Conservation (phyloP, 2,113 vertebrate genomes). For the Phrynocephalus versicolor region DNA sequence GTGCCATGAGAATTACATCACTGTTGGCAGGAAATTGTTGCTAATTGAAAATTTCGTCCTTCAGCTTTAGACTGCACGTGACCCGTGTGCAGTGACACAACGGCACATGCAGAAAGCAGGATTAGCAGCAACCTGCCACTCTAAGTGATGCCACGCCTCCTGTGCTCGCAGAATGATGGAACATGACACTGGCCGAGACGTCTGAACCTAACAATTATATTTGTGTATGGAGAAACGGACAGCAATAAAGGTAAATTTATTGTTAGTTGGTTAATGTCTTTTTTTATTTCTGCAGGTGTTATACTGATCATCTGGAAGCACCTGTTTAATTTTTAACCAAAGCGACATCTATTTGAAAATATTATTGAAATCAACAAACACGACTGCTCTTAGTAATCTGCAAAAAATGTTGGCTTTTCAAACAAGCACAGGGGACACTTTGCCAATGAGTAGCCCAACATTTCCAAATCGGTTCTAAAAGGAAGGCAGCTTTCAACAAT, state of each 20-base stretch:
- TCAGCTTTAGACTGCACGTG: no score
- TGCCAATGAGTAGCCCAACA: background rate
- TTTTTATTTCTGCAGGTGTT: background rate
- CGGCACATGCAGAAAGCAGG: no score
- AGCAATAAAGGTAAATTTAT: background rate
- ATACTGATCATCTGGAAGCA: background rate
- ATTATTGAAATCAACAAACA: background rate
- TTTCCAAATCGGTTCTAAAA: constrained; percentile 22
- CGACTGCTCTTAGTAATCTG: background rate
- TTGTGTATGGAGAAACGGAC: background rate
- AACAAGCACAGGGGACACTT: background rate
- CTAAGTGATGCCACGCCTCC: no score
- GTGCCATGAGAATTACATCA: no score
- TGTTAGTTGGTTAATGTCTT: background rate
- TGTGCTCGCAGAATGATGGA: no score
- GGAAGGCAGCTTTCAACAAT: constrained; percentile 24
- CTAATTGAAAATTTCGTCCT: no score
- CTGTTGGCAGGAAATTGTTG: no score
- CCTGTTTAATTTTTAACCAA: background rate
- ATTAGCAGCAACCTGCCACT: no score
- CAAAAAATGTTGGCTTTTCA: background rate
- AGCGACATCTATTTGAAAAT: background rate
- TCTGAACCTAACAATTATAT: background rate
- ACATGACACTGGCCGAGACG: no score
- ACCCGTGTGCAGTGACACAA: no score